Evolutionary conservation across 2,888 invertebrate species (phyloP).

Genomic region (Leptopilina syphax): DNA sequence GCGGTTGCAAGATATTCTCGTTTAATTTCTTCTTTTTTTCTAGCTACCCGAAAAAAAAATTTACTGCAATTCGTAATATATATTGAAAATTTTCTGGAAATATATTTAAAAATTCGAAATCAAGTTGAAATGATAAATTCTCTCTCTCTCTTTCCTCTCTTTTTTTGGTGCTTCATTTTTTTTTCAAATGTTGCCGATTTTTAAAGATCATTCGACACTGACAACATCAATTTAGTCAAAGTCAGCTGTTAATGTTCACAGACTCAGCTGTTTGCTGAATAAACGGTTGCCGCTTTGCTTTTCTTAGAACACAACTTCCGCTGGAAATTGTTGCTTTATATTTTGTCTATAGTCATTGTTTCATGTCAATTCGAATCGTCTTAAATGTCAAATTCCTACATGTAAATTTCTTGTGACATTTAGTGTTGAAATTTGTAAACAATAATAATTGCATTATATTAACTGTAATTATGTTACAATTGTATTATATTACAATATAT

Average conservation of each 20-base stretch:
- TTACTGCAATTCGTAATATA: background rate
- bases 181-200: background rate
- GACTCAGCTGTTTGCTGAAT: conserved; percentile 28
- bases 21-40: conserved; percentile 2
- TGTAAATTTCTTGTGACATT: conserved; percentile 1
- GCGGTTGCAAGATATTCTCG: background rate
- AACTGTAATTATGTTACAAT: too few relatives aligned
- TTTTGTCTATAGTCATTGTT: conserved; percentile 30
- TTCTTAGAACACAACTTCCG: conserved; percentile 35
- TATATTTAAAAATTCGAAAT: background rate
- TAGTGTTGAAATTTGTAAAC: background rate
- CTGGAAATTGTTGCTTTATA: background rate
- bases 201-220: background rate
- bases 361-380: background rate
- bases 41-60: background rate
- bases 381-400: conserved; percentile 8
- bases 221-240: conserved; percentile 7
- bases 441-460: background rate
- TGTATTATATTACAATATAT: too few relatives aligned
- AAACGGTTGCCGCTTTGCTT: conserved; percentile 7
- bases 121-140: background rate
- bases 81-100: background rate
- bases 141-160: background rate
- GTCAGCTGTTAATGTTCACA: conserved; percentile 33
- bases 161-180: background rate